phyloP scores from a whole-genome alignment of 2,888 invertebrate species.

The Neuroscelio doddi region DNA sequence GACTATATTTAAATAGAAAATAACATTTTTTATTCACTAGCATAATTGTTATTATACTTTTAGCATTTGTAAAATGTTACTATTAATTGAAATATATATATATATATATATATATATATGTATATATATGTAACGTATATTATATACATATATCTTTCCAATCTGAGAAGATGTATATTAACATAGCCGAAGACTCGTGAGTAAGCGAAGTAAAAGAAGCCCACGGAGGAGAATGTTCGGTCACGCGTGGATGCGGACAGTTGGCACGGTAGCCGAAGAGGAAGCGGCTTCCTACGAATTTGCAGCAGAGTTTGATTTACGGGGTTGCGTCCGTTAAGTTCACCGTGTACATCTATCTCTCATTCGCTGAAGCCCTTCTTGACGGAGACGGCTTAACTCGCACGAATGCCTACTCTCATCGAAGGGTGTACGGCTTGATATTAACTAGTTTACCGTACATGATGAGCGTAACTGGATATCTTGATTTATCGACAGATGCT shows the following conservation, averaged over 20 bases:
- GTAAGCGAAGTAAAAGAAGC: slow-evolving; percentile 40
- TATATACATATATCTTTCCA: slow-evolving; percentile 15
- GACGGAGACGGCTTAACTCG: slow-evolving; percentile 5
- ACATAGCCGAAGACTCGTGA: slow-evolving; percentile 45
- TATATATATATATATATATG: no score
- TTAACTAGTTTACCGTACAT: slow-evolving; percentile 46
- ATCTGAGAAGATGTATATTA: slow-evolving; percentile 37
- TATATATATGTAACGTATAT: no score
- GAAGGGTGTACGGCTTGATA: slow-evolving; percentile 40
- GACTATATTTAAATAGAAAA: no score
- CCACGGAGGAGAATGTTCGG: slow-evolving; percentile 65
- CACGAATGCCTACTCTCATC: slow-evolving; percentile 32
- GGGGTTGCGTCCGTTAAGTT: slow-evolving; percentile 54
- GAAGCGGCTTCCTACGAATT: slow-evolving; percentile 47
- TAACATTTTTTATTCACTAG: no score
- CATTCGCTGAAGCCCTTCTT: neutral
- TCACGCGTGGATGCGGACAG: slow-evolving; percentile 66
- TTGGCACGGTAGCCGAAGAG: slow-evolving; percentile 58
- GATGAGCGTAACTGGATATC: slow-evolving; percentile 44
- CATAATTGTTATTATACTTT: no score
- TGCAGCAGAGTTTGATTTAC: slow-evolving; percentile 59
- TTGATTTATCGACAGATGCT: slow-evolving; percentile 44
- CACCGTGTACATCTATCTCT: slow-evolving; percentile 32
- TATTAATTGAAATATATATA: no score
- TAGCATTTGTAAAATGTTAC: no score